Evolutionary conservation across 1,140 invertebrate species (phyloP).

Genomic region (Daktulosphaira vitifoliae): DNA sequence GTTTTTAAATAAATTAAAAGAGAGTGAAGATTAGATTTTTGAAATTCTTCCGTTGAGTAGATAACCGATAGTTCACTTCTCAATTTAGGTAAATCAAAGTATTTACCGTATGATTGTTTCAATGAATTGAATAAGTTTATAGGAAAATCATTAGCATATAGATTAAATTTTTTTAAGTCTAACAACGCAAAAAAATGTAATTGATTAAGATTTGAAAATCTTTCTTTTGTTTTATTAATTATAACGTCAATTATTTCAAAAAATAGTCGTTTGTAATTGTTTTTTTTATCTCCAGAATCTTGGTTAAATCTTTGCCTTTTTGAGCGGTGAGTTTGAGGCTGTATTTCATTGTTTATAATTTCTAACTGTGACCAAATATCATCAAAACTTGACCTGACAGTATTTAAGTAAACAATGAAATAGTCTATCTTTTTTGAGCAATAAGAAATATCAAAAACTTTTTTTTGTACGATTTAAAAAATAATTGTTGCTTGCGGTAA

Average conservation of each 20-base stretch:
- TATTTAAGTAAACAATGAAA: conserved; percentile 23
- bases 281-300: conserved; percentile 6
- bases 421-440: conserved; percentile 18
- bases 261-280: neutral
- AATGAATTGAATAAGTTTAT: conserved; percentile 12
- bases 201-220: conserved; percentile 6
- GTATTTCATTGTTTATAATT: conserved; percentile 2
- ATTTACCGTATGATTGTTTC: conserved; percentile 16
- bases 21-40: neutral
- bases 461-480: conserved; percentile 33
- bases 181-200: conserved; percentile 9
- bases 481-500: conserved; percentile 25
- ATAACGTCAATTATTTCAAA: conserved; percentile 19
- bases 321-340: neutral
- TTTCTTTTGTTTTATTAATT: conserved; percentile 4
- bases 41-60: conserved; percentile 1
- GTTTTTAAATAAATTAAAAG: neutral
- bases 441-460: conserved; percentile 25
- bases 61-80: conserved; percentile 16
- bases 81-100: conserved; percentile 12
- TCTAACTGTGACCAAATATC: conserved; percentile 23
- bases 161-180: conserved; percentile 8
- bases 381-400: conserved; percentile 16
- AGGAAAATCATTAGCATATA: conserved; percentile 17
- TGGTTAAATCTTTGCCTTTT: conserved; percentile 18